Base-by-base conservation (phyloP, 2,888 invertebrate genomes). In the Monopis laevigella region DNA sequence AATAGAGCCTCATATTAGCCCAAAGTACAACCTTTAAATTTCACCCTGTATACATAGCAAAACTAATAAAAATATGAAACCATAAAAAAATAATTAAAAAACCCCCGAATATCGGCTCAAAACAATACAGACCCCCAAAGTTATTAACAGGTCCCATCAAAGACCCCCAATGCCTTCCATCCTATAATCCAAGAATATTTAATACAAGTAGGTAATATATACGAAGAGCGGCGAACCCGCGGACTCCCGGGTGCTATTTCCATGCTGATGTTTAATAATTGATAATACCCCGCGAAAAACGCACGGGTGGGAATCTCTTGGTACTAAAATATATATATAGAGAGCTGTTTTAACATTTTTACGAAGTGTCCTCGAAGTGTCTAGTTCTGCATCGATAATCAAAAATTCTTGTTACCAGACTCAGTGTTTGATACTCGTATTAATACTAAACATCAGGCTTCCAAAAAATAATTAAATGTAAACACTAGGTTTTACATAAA, bases 201-300 rank as follows among this genome's bases (percentile, higher is more conserved):
- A 77, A 78, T 78, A 72, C 67, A 63, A 66, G 67, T 61, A 62
- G 65, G 69, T 64, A 62, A 62, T 66, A 64, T 69, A 67, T 58
- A 59, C 65, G 55, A 27, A 59, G 51, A 47, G 58, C 58, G 56
- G 43, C 42, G 43, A 57, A 59, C 57, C 51, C 59, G 58, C 59
- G 70, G 71, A 74, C 77, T 71, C 78, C 51, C 56, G 78, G 80
- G 81, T 71, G 71, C 75, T 71, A 75, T 80, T 73, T 78, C 70
- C 74, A 73, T 73, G 77, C 73, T 80, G 81, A 80, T 81, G 75
- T 75, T 80, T 75, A 80, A 81, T 80, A 81, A 81, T 80, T 81
- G 80, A 81, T 81, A 80, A 80, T 80, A 69, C 75, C 70, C 72
- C 72, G 72, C 73, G 74, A 77, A 78, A 77, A 80, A 77, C 75